Base-by-base conservation (phyloP, 2,888 invertebrate genomes). In the Gryllus longicercus region DNA sequence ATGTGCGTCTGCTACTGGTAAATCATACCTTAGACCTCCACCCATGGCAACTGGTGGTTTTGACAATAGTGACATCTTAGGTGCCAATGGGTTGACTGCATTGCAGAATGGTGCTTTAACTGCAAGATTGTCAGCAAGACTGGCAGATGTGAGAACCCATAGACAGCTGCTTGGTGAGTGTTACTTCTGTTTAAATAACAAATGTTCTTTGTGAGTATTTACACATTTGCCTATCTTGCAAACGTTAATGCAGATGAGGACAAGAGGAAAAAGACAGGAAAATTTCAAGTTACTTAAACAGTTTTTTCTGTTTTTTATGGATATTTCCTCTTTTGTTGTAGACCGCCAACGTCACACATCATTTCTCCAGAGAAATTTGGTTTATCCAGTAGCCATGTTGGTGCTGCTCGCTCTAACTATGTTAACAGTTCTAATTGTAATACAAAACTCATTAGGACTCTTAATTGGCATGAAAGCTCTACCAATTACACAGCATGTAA, bases 391-490 rank as follows among this genome's bases (percentile, higher is more conserved):
- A 80, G 95, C 97, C 80, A 97, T 99, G 94, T 87, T 98, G 82
- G 87, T 95, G 80, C 89, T 99, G 83, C 90, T 99, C 79, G 91
- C 93, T 81, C 90, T 98, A 81, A 98, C 98, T 78, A 94, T 93
- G 80, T 91, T 96, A 83, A 95, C 97, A 14, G 95, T 98, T 83
- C 90, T 98, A 82, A 92, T 98, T 88, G 99, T 99, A 82, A 91
- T 96, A 82, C 95, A 96, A 86, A 99, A 99, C 87, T 95, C 95
- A 0, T 88, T 99, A 79, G 95, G 97, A 87, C 89, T 99, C 84
- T 90, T 99, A 80, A 94, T 98, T 85, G 99, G 99, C 16, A 94
- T 97, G 84, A 97, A 97, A 87, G 97, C 97, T 18, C 88, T 99
- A 85, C 98, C 98, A 75, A 90, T 94, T 78, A 96, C 96, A 86